These are phyloP conservation scores for Ammospiza caudacuta DNA, from an alignment of 2,113 vertebrate species.

Conservation along the genomic window DNA sequence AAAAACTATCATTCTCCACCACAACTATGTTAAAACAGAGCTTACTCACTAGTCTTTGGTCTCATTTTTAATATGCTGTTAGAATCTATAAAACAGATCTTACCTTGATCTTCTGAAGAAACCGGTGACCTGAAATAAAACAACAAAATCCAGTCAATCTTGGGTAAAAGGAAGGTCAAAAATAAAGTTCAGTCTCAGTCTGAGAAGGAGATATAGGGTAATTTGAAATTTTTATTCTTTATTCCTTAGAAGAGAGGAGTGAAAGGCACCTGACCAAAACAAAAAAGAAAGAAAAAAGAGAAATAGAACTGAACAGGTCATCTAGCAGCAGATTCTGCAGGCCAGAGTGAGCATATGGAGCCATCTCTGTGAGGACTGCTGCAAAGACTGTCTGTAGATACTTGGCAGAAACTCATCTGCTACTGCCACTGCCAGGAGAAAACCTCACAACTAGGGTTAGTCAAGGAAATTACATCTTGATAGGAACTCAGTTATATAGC, in stretches of 20 bases:
- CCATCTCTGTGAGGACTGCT: neutral
- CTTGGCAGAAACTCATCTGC: neutral
- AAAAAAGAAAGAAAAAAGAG: neutral
- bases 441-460: neutral
- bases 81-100: constrained; percentile 45
- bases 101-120: constrained; percentile 83
- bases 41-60: neutral
- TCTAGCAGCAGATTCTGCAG: neutral
- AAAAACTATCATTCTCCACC: neutral
- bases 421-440: neutral
- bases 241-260: neutral
- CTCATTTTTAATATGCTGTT: neutral
- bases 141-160: constrained; percentile 69
- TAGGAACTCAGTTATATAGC: neutral
- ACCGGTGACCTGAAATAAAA: constrained; percentile 77
- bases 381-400: neutral
- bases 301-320: neutral
- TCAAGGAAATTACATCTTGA: neutral
- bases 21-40: neutral
- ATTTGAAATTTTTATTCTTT: neutral
- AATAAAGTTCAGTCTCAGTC: neutral
- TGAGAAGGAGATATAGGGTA: neutral
- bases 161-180: neutral
- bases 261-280: neutral
- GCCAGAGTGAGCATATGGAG: neutral